Conservation (phyloP, 2,888 invertebrate species). For the Andrena bucephala region DNA sequence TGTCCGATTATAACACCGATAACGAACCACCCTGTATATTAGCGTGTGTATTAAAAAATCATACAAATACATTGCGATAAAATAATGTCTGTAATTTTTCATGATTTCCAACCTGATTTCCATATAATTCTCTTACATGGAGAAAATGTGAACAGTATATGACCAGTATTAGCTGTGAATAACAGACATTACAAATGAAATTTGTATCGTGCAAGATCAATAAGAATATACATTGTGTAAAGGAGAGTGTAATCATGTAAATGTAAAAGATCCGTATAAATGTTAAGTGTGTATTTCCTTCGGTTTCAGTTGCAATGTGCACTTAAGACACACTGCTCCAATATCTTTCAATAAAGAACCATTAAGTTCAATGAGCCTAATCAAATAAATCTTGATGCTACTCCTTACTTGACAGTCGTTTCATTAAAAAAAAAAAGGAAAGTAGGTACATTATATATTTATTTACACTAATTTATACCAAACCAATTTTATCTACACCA, state of each 20-base stretch:
- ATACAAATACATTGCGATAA: slow-evolving; percentile 72
- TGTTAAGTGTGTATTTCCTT: slow-evolving; percentile 69
- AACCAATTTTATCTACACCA: background rate
- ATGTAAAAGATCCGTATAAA: slow-evolving; percentile 23
- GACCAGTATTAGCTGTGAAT: slow-evolving; percentile 82
- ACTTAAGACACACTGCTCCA: slow-evolving; percentile 68
- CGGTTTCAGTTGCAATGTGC: slow-evolving; percentile 56
- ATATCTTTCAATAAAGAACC: slow-evolving; percentile 69
- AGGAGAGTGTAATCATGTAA: slow-evolving; percentile 34
- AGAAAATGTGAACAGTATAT: slow-evolving; percentile 80
- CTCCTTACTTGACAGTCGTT: slow-evolving; percentile 41
- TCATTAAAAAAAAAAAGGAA: slow-evolving; percentile 35
- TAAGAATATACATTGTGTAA: slow-evolving; percentile 22
- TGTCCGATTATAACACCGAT: no score
- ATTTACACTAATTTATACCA: slow-evolving; percentile 3
- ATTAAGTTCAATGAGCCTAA: slow-evolving; percentile 72
- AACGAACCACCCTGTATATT: background rate
- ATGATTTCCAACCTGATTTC: slow-evolving; percentile 82
- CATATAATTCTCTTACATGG: slow-evolving; percentile 81
- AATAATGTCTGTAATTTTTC: slow-evolving; percentile 72
- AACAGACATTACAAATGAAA: slow-evolving; percentile 72
- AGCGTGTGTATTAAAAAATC: slow-evolving; percentile 69
- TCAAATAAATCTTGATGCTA: slow-evolving; percentile 66
- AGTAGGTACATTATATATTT: background rate
- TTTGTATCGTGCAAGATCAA: slow-evolving; percentile 33